A percentile compares a stretch with the other conserved stretches of the same genome.
phyloP scores from a whole-genome alignment of 2,888 invertebrate species.

The Drosophila bunnanda region DNA sequence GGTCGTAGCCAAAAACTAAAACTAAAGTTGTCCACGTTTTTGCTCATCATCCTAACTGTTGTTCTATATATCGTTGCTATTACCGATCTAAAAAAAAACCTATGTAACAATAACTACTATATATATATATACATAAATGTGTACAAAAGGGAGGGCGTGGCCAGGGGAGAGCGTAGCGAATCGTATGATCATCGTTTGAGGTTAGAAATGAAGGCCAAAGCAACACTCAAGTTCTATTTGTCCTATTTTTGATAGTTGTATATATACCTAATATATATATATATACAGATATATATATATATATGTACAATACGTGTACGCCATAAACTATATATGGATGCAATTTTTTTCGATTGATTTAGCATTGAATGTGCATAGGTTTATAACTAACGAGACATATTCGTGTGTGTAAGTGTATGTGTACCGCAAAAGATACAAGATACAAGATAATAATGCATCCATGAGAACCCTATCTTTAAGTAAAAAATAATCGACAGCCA shows the following conservation, averaged over 20 bases:
- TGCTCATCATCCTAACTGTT: constrained; percentile 45
- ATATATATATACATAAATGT: constrained; percentile 16
- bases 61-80: constrained; percentile 39
- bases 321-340: constrained; percentile 21
- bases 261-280: constrained; percentile 47
- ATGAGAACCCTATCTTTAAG: background rate
- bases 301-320: constrained; percentile 23
- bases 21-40: constrained; percentile 41
- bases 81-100: constrained; percentile 17
- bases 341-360: constrained; percentile 44
- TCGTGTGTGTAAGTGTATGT: constrained; percentile 8
- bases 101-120: constrained; percentile 35
- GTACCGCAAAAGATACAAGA: constrained; percentile 1
- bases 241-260: constrained; percentile 75
- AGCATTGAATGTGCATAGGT: constrained; percentile 57
- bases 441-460: constrained; percentile 35
- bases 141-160: constrained; percentile 12
- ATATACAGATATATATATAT: constrained; percentile 20
- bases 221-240: constrained; percentile 61
- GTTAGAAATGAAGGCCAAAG: constrained; percentile 16
- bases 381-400: constrained; percentile 22
- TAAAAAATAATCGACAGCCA: background rate
- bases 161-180: background rate
- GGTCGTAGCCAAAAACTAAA: constrained; percentile 42
- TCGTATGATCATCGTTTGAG: background rate